Evolutionary conservation across 2,797 vertebrate genomes (phyloP), one percentile per base, ranked within the genome.

Genomic region (Sebastes miniatus): DNA sequence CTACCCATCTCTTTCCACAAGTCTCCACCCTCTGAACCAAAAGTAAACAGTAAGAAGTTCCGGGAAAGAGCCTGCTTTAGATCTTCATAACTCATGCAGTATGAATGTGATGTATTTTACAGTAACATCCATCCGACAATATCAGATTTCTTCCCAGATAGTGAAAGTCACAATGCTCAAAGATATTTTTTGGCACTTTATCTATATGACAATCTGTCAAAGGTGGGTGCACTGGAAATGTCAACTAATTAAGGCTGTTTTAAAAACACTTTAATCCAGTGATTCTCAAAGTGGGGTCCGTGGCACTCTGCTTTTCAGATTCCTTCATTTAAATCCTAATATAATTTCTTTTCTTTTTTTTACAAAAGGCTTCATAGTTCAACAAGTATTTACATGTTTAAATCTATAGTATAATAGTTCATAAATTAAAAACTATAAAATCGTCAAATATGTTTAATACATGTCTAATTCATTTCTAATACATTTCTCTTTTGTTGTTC

Each of bases 11-110:
- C 29, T 36, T 32, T 76, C 36, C 32, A 73, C 20, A 11, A 61
- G 47, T 72, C 64, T 84, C 68, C 65, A 65, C 56, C 69, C 65
- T 84, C 6, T 47, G n/a, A 69, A 66, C 22, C 62, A 80, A 57
- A 77, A 81, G 31, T 36, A 66, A 73, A 73, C 27, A 1, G 2
- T 10, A 32, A 71, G 9, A 20, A 20, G 27, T 43, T 58, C 16
- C 27, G 27, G 52, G 4, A 64, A 74, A 54, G 13, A 59, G 29
- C n/a, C 31, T 3, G 24, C 16, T 73, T 54, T 47, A 66, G 12
- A 32, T 56, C 24, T 22, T 52, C 4, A 16, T 61, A 52, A 32
- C 25, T 52, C 34, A 34, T 13, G 20, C n/a, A 39, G 7, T n/a
- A 24, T 54, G 20, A 59, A 56, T 64, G 25, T 47, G n/a, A 22